Conservation (phyloP, 1,140 invertebrate species). For the Arion vulgaris region DNA sequence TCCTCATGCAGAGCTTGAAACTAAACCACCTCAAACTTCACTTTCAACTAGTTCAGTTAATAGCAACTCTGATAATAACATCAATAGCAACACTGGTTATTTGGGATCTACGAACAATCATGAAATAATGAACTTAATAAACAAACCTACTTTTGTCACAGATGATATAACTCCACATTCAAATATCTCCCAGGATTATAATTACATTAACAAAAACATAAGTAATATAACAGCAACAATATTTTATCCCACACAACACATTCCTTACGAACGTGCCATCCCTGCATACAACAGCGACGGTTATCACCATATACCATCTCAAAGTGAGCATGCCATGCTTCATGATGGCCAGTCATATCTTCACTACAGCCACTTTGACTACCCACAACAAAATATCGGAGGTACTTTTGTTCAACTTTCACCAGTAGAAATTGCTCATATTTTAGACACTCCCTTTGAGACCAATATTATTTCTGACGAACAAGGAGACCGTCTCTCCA, state of each 20-base stretch:
- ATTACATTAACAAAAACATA: too few species aligned
- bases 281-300: neutral
- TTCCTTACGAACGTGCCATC: too few species aligned
- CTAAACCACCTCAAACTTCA: neutral
- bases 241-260: too few species aligned
- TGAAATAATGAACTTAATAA: too few species aligned
- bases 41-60: neutral
- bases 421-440: neutral
- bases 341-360: neutral
- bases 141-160: too few species aligned
- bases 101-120: too few species aligned
- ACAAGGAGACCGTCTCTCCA: slow-evolving; percentile 21
- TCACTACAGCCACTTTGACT: neutral
- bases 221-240: neutral
- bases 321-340: neutral
- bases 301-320: neutral
- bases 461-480: slow-evolving; percentile 38
- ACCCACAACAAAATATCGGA: neutral
- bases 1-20: neutral
- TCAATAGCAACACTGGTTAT: too few species aligned
- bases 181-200: too few species aligned
- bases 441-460: slow-evolving; percentile 26
- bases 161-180: too few species aligned
- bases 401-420: neutral
- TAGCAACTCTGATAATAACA: too few species aligned